Base-by-base conservation (phyloP, 2,797 vertebrate species). In the Cercopithecus diana region DNA sequence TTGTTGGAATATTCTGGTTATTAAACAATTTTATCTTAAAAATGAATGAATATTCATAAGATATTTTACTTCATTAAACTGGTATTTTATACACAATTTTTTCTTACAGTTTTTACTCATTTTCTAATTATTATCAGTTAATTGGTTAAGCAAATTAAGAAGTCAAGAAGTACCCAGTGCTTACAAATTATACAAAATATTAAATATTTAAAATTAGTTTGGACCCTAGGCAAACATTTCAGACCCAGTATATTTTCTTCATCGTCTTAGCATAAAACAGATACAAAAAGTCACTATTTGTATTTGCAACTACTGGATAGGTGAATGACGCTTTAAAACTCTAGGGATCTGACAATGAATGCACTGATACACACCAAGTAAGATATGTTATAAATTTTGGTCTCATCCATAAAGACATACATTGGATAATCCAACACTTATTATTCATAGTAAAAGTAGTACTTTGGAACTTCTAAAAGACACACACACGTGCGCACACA, bases 181-280 rank as follows among this genome's bases (percentile, higher is more conserved):
- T 73, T 95, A 19, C 4, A 90, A 45, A 24, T 73, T 77, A 39
- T 28, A 88, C 24, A 50, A 79, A 94, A 90, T 64, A 79, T 20
- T 76, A 17, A 55, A 41, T 72, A 79, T 79, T 90, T 90, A 61
- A 95, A 96, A 79, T 85, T 58, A 86, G 19, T 57, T 83, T 80
- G 43, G 36, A 84, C 17, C 64, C 9, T 10, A 92, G 19, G 41
- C 24, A 90, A 90, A 89, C 36, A 61, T 81, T 58, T 80, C 3
- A 67, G 0, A 6, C 17, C 14, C 6, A 77, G 17, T 50, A 55
- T 80, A 41, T 92, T 83, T 64, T 36, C 26, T 89, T 79, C 22
- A 50, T 22, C 50, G 9, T 48, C 3, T 90, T 87, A 57, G 6
- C 13, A 70, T 36, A 52, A 92, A 90, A 95, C 70, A 93, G 77